phyloP scores from a whole-genome alignment of 2,113 vertebrate genomes.

The Zeus faber region DNA sequence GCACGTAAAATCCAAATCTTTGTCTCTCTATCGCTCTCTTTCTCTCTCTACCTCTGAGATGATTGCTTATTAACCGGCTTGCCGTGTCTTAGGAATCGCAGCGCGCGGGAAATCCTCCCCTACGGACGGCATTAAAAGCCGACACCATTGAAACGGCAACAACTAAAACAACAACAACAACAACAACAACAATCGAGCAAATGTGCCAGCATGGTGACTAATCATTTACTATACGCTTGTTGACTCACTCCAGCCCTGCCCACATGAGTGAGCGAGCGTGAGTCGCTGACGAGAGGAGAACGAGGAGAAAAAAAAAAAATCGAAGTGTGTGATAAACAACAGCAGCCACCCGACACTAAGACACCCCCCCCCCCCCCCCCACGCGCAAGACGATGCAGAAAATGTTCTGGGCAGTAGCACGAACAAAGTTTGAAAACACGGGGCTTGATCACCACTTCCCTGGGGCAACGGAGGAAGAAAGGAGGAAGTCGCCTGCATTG shows the following conservation, averaged over 20 bases:
- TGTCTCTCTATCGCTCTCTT: neutral
- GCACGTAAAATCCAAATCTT: no score
- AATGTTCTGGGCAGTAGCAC: no score
- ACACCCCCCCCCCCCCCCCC: no score
- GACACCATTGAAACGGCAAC: neutral
- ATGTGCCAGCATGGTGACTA: constrained; percentile 23
- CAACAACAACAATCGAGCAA: constrained; percentile 23
- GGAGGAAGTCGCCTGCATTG: no score
- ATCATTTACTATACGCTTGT: constrained; percentile 33
- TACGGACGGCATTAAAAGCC: neutral
- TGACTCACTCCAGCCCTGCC: constrained; percentile 32
- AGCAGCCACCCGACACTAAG: neutral
- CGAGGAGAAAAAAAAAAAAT: constrained; percentile 16
- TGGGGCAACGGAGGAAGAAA: constrained; percentile 6
- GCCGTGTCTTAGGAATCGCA: constrained; percentile 15
- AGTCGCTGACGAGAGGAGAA: neutral
- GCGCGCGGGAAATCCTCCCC: neutral
- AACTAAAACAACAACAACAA: constrained; percentile 3
- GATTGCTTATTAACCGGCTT: no score
- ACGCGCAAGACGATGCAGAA: neutral
- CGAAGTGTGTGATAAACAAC: constrained; percentile 20
- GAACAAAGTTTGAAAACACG: neutral
- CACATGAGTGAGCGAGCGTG: constrained; percentile 9
- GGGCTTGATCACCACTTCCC: neutral
- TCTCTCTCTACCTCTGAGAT: neutral